Evolutionary conservation across 1,140 invertebrate genomes (phyloP), one percentile per base, ranked within the genome.

Genomic region (Leptinotarsa texana): DNA sequence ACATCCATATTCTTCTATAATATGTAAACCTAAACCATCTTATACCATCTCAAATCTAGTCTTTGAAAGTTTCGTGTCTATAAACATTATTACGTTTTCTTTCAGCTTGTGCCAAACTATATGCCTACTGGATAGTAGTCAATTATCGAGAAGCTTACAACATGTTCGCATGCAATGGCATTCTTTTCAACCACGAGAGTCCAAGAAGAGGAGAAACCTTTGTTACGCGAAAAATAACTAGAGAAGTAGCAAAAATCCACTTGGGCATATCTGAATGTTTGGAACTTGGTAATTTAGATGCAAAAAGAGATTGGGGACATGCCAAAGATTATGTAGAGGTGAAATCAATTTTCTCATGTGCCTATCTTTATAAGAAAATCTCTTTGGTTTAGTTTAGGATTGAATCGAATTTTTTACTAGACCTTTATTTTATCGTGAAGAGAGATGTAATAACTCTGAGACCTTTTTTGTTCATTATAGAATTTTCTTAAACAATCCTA

Each of bases 181-280:
- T 99, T 78, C 88, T 99, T 3, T 99, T 99, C 84, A 99, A 99
- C 88, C 98, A 99, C 85, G 98, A 99, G 88, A 98, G 96, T 86
- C 98, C 98, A 3, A 87, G 98, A 75, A 88, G 98, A 85, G 98
- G 98, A 77, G 98, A 99, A 88, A 99, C 95, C 82, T 99, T 99
- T 89, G 98, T 99, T 1, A 99, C 98, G 0, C 89, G 98, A 76
- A 99, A 99, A 89, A 98, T 99, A 75, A 99, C 98, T 0, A 89
- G 98, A 62, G 95, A 94, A 48, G 97, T 99, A 21, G 97, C 98
- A 8, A 99, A 99, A 88, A 99, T 99, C 80, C 88, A 90, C 71
- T 87, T 98, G 3, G 96, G 96, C 8, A 90, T 96, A 74, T 90
- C 97, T 84, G 92, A 98, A 77, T 89, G 87, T 74, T 87, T 99